Base-by-base conservation (phyloP, 2,888 invertebrate genomes). In the Entomobrya multifasciata region DNA sequence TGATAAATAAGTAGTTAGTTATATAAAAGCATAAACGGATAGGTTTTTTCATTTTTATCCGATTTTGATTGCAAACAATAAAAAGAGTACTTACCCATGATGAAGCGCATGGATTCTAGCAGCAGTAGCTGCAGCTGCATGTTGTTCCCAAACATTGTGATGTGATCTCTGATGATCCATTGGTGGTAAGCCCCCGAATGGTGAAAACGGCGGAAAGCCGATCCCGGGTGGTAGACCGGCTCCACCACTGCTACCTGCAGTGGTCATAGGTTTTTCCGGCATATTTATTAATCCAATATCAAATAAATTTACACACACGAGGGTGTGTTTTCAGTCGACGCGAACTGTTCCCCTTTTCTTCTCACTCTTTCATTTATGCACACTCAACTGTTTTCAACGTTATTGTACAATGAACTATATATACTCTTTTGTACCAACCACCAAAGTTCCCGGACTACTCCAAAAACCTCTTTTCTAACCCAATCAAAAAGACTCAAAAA, bases 191-290 rank as follows among this genome's bases (percentile, higher is more conserved):
- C 90, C 89, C 57, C 89, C 88, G 80, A 90, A 90, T 30, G 90
- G 90, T 44, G 91, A 89, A 87, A 90, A 91, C 76, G 88, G 90
- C 70, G 91, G 88, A 87, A 91, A 91, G 77, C 87, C 87, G 60
- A 91, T 88, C 87, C 91, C 90, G 60, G 89, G 89, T 49, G 90
- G 90, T 79, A 90, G 85, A 83, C 88, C 88, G 52, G 84, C 87
- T 47, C 89, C 85, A 78, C 89, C 85, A 84, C 89, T 87, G 81
- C 90, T 86, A 79, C 89, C 87, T 87, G 88, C 88, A 88, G 87
- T 88, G 78, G 87, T 89, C 89, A 89, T 88, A 78, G 89, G 89
- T 90, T 90, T 91, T 90, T 91, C 91, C 85, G 91, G 91, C 91
- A 91, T 91, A 87, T 89, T 81, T 78, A 78, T 15, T 82, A 82